These are phyloP conservation scores for Xenopus petersii DNA, from an alignment of 2,797 vertebrate species.

Conservation along the genomic window DNA sequence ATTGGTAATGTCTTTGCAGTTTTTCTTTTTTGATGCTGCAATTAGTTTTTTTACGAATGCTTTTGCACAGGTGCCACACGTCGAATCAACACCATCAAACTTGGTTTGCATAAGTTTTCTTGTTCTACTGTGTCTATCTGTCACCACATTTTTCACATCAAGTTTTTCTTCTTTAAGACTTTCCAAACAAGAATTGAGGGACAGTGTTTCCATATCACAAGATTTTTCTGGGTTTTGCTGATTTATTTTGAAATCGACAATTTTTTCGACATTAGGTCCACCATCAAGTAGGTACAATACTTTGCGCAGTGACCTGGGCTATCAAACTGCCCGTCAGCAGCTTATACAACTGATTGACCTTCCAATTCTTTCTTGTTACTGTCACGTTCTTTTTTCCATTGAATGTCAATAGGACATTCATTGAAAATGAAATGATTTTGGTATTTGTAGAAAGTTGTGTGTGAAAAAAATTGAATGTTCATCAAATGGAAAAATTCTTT, in stretches of 20 bases:
- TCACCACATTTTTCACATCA: neutral
- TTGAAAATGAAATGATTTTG: no score
- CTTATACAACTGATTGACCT: no score
- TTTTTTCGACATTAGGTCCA: neutral
- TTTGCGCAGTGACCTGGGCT: neutral
- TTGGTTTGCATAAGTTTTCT: neutral
- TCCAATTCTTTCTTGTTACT: no score
- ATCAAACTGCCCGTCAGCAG: no score
- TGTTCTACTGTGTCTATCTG: neutral
- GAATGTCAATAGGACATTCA: no score
- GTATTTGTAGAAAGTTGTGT: no score
- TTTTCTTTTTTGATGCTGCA: neutral
- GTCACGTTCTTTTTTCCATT: no score
- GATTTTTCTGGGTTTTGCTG: neutral
- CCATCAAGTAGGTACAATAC: constrained; percentile 4
- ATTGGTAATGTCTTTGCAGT: neutral
- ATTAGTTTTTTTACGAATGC: neutral
- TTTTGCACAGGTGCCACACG: neutral
- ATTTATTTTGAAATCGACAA: neutral
- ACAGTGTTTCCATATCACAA: neutral
- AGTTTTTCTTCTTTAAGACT: neutral
- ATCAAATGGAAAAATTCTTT: no score
- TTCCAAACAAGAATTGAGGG: neutral
- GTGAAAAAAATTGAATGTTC: no score
- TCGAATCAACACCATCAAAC: neutral